Percentiles rank a stretch among this genome's conserved stretches.
Conservation (phyloP, 1,140 invertebrate species). For the Penaeus chinensis region DNA sequence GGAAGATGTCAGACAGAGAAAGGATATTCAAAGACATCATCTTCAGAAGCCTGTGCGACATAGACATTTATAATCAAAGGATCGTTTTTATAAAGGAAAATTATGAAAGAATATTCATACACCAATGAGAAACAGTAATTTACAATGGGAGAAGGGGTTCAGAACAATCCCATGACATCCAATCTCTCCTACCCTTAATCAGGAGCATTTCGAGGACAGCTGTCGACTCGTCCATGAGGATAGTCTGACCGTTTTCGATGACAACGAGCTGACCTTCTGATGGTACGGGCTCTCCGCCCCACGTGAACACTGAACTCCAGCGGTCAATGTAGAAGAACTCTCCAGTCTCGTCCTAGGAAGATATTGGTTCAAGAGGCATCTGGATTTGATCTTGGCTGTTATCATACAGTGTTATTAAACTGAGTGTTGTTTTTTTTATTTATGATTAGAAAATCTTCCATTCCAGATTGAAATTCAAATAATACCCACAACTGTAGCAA, state of each 20-base stretch:
- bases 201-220: constrained; percentile 49
- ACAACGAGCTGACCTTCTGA: constrained; percentile 43
- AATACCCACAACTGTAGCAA: constrained; percentile 21
- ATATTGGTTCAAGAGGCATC: neutral
- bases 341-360: constrained; percentile 26
- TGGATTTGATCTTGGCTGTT: neutral
- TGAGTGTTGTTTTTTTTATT: neutral
- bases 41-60: neutral
- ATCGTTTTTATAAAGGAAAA: neutral
- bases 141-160: neutral
- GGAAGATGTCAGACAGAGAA: too few species aligned
- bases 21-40: neutral
- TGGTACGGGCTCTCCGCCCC: constrained; percentile 41
- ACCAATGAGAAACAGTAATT: neutral
- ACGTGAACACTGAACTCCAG: constrained; percentile 55
- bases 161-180: too few species aligned
- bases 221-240: constrained; percentile 55
- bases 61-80: neutral
- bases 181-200: constrained; percentile 37
- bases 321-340: constrained; percentile 61
- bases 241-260: constrained; percentile 50
- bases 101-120: neutral
- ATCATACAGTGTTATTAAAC: neutral
- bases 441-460: neutral
- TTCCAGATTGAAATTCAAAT: neutral